Evolutionary conservation across 2,888 invertebrate species (phyloP).

Genomic region (Erebia aethiops): DNA sequence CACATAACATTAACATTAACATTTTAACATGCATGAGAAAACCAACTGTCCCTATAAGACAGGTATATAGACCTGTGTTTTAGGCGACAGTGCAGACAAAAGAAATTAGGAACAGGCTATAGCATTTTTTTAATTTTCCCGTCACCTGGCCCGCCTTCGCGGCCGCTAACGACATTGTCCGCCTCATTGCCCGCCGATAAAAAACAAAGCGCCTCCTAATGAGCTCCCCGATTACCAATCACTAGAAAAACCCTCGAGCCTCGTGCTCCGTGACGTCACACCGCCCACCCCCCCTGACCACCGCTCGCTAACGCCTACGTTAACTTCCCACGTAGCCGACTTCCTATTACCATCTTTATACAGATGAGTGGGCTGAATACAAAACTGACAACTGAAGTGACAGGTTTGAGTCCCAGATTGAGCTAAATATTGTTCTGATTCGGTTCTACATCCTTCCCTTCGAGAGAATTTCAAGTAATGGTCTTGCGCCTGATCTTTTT

Average conservation of each 20-base stretch:
- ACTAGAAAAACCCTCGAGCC: slow-evolving; percentile 49
- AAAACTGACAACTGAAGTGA: neutral
- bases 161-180: slow-evolving; percentile 50
- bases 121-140: slow-evolving; percentile 4
- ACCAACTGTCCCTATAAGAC: too few relatives aligned
- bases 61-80: too few relatives aligned
- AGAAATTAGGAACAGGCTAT: neutral
- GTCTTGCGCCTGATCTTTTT: too few relatives aligned
- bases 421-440: too few relatives aligned
- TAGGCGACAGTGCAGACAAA: too few relatives aligned
- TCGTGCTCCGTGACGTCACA: slow-evolving; percentile 21
- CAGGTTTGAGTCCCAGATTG: too few relatives aligned
- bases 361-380: neutral
- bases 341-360: neutral
- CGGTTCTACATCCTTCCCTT: too few relatives aligned
- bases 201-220: slow-evolving; percentile 56
- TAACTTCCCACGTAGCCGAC: neutral
- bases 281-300: neutral
- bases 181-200: slow-evolving; percentile 53
- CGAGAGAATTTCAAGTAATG: too few relatives aligned
- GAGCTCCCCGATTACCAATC: slow-evolving; percentile 57
- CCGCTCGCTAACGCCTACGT: neutral
- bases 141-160: slow-evolving; percentile 34
- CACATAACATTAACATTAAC: too few relatives aligned
- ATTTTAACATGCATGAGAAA: too few relatives aligned